Percentiles rank a stretch among this genome's conserved stretches.
Conservation (phyloP, 2,797 vertebrate genomes). For the Sarcophilus harrisii region DNA sequence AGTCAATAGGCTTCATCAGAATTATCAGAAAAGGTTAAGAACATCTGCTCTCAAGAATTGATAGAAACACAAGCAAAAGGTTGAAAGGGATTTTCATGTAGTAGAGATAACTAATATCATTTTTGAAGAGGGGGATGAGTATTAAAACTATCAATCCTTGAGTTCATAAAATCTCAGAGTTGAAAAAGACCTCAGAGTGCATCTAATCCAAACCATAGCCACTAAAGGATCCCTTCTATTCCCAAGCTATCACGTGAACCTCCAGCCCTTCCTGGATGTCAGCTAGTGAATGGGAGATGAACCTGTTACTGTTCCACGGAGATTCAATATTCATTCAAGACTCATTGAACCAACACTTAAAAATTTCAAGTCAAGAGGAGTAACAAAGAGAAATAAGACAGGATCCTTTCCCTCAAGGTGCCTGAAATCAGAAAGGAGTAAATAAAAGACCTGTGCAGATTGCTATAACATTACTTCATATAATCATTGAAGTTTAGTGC, state of each 20-base stretch:
- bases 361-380: background rate
- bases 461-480: background rate
- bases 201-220: background rate
- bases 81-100: no score
- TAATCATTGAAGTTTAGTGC: background rate
- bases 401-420: background rate
- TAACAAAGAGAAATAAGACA: background rate
- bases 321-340: background rate
- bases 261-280: background rate
- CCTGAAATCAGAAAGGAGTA: background rate
- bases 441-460: background rate
- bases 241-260: background rate
- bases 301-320: background rate
- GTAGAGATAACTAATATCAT: no score
- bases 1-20: no score
- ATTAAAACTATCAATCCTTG: background rate
- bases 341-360: background rate
- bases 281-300: background rate
- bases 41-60: no score
- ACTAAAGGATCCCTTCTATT: background rate
- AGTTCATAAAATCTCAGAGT: background rate
- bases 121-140: background rate
- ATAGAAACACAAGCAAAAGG: no score
- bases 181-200: background rate
- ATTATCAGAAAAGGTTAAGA: no score